Conservation (phyloP, 2,797 vertebrate species). For the Syncerus caffer region DNA sequence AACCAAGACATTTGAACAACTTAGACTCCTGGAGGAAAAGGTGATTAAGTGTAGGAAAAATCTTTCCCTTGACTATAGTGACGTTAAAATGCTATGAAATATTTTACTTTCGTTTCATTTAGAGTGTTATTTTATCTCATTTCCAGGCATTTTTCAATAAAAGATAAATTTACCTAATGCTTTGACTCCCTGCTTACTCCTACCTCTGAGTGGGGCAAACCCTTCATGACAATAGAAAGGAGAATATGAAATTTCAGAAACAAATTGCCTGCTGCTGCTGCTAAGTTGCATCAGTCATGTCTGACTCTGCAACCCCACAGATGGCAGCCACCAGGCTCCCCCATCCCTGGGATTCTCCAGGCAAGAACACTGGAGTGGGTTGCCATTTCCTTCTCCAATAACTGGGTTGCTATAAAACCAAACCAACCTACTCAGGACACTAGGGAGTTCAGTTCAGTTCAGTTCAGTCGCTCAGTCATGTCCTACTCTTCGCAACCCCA, state of each 20-base stretch:
- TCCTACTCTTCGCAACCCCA: accelerated
- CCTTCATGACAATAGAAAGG: not conserved
- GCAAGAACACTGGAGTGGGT: too few species aligned
- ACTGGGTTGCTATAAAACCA: not conserved
- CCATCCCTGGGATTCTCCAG: too few species aligned
- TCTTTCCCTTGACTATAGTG: not conserved
- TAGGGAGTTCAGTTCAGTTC: not conserved
- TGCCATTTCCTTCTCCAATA: too few species aligned
- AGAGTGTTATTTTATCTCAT: not conserved
- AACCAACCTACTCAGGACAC: not conserved
- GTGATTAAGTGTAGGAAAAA: not conserved
- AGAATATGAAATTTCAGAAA: not conserved
- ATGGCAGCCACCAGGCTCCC: too few species aligned
- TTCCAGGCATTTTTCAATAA: not conserved
- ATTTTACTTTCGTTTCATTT: not conserved
- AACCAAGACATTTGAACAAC: not conserved
- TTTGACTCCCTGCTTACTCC: not conserved
- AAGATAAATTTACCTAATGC: not conserved
- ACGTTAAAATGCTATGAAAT: not conserved
- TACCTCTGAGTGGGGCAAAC: not conserved
- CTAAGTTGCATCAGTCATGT: too few species aligned
- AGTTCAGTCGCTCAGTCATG: not conserved
- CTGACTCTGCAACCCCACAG: too few species aligned
- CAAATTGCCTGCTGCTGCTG: not conserved
- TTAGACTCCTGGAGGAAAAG: not conserved